Evolutionary conservation across 2,797 vertebrate genomes (phyloP).

Genomic region (Rallus crepitans): DNA sequence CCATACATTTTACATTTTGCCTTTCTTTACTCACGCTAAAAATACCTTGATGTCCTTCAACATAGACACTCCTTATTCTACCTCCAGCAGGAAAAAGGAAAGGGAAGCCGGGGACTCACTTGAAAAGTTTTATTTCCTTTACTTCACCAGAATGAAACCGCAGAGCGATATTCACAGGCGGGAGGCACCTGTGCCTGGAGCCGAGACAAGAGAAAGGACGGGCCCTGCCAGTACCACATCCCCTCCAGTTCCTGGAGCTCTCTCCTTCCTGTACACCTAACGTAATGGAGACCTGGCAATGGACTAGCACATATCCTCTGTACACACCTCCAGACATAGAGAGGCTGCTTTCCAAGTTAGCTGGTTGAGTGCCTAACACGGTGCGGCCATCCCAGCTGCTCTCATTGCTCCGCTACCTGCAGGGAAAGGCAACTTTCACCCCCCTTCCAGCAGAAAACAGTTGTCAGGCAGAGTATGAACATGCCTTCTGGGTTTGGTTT

Average conservation of each 20-base stretch:
- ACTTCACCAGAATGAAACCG: neutral
- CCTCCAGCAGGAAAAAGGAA: neutral
- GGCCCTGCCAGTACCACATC: neutral
- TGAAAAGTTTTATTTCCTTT: neutral
- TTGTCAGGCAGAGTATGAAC: neutral
- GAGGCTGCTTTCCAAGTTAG: neutral
- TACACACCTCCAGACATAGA: neutral
- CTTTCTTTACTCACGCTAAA: constrained; percentile 19
- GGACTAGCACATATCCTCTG: neutral
- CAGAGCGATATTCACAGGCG: neutral
- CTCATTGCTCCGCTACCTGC: neutral
- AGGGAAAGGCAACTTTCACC: neutral
- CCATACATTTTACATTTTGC: neutral
- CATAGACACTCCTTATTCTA: neutral
- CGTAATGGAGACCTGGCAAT: neutral
- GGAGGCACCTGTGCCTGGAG: neutral
- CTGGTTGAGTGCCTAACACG: neutral
- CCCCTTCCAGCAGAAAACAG: neutral
- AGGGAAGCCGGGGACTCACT: neutral
- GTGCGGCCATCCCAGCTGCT: neutral
- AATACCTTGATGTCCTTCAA: constrained; percentile 17
- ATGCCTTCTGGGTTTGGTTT: neutral
- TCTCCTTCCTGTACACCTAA: accelerated
- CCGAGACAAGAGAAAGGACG: neutral
- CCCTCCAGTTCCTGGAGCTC: neutral